Base-by-base conservation (phyloP, 2,888 invertebrate species). In the Oasisia sp. region DNA sequence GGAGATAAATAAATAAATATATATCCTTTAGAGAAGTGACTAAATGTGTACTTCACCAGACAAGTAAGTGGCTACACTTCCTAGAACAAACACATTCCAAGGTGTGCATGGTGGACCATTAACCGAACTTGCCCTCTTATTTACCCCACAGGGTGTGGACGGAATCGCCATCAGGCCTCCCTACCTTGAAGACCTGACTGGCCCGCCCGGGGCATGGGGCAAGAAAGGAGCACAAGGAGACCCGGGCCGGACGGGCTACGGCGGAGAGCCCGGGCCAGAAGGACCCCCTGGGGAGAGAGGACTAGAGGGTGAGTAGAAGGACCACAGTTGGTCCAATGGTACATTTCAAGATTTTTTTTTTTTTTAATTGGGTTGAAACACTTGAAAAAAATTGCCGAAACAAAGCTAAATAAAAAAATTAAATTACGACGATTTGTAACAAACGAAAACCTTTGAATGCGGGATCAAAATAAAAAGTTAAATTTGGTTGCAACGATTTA, bases 111-210 rank as follows among this genome's bases (percentile, higher is more conserved):
- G 38, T 38, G 38, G 4, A 38, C 38, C 38, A 38, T 38, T 38
- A 38, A 38, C 38, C 4, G 38, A 91, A 91, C 19, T 38, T n/a
- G n/a, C 14, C 19, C 50, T 91, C 32, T 5, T 91, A 19, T 74
- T 19, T 74, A 19, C 74, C 74, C 89, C 19, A 27, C 89, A 32
- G 27, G 92, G 92, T 9, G 92, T 3, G 19, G 38, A 32, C 32
- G 93, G 93, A 38, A 92, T 92, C 89, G 90, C 90, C 32, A 93
- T 93, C 32, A 7, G 12, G 58, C 56, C 45, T 14, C 89, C 90
- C 58, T 14, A n/a, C n/a, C 32, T 2, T 32, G 91, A 32, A 56
- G 56, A 58, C 32, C 19, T 32, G 32, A 44, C 32, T 27, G 92
- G 92, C 32, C 32, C 19, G 27, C 89, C 32, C 11, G 93, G 93